Percentiles rank a stretch among this genome's conserved stretches.
Conservation (phyloP, 2,888 invertebrate genomes). For the Acanthosepion pharaonis region DNA sequence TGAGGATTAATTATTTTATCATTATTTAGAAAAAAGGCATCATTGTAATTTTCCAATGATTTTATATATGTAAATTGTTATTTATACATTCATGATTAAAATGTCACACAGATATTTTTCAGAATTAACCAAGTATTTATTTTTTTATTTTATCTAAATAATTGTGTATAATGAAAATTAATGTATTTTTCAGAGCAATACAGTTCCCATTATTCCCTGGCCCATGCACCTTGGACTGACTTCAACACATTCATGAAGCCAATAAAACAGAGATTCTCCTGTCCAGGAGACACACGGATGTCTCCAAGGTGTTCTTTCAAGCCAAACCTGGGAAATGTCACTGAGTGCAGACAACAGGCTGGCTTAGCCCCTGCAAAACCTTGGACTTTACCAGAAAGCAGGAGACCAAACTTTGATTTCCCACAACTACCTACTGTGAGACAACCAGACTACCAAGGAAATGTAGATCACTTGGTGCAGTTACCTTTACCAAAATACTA, state of each 20-base stretch:
- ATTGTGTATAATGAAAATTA: background rate
- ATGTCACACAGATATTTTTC: too few species aligned
- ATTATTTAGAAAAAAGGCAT: too few species aligned
- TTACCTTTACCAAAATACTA: background rate
- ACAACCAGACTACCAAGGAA: slow-evolving; percentile 17
- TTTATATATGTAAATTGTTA: too few species aligned
- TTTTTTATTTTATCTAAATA: too few species aligned
- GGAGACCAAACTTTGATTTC: background rate
- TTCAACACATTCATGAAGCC: slow-evolving; percentile 4
- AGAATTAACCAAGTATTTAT: too few species aligned
- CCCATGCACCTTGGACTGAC: background rate
- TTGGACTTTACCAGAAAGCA: slow-evolving; percentile 33
- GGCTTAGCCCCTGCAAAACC: slow-evolving; percentile 2
- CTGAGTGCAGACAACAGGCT: background rate
- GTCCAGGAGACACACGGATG: background rate
- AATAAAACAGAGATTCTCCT: background rate
- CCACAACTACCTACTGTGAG: background rate
- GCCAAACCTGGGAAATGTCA: background rate
- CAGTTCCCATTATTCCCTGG: slow-evolving; percentile 33
- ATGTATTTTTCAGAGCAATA: slow-evolving; percentile 33
- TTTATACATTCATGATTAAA: too few species aligned
- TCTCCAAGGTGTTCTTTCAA: slow-evolving; percentile 22
- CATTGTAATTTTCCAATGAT: too few species aligned
- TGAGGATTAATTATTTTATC: too few species aligned
- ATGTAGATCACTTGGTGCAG: slow-evolving; percentile 9